Percentiles rank a stretch among this genome's conserved stretches.
Conservation (phyloP, 2,888 invertebrate genomes). For the Neocrepidodera transversa region DNA sequence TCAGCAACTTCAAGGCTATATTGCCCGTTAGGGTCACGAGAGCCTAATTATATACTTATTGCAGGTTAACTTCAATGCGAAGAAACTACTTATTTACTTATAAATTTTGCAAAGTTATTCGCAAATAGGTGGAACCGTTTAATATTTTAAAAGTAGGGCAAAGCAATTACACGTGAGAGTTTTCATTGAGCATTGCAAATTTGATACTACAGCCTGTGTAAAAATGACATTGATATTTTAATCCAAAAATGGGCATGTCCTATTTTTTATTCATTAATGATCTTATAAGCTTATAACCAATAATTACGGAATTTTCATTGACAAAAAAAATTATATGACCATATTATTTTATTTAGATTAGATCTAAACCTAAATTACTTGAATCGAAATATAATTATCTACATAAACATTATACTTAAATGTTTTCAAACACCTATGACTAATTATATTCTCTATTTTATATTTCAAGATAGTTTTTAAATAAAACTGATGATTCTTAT, state of each 20-base stretch:
- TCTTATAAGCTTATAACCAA: neutral
- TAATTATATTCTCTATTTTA: too few relatives aligned
- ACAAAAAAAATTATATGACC: too few relatives aligned
- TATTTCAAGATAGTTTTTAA: too few relatives aligned
- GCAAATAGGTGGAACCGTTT: neutral
- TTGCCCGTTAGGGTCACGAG: slow-evolving; percentile 11
- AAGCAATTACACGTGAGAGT: neutral
- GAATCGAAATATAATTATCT: too few relatives aligned
- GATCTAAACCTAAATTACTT: too few relatives aligned
- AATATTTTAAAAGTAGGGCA: slow-evolving; percentile 10
- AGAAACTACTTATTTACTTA: neutral
- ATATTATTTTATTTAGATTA: too few relatives aligned
- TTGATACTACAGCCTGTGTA: neutral
- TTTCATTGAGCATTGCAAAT: neutral
- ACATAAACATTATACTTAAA: too few relatives aligned
- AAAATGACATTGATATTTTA: slow-evolving; percentile 25
- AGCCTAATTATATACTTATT: slow-evolving; percentile 17
- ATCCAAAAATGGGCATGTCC: slow-evolving; percentile 35
- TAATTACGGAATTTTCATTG: neutral
- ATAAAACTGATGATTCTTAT: too few relatives aligned
- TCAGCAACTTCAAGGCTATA: slow-evolving; percentile 14
- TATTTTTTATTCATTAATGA: slow-evolving; percentile 20
- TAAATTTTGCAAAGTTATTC: neutral
- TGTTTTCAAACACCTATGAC: too few relatives aligned
- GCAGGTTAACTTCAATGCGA: slow-evolving; percentile 19